phyloP scores from a whole-genome alignment of 2,888 invertebrate genomes.

The Drosophila austrosaltans region DNA sequence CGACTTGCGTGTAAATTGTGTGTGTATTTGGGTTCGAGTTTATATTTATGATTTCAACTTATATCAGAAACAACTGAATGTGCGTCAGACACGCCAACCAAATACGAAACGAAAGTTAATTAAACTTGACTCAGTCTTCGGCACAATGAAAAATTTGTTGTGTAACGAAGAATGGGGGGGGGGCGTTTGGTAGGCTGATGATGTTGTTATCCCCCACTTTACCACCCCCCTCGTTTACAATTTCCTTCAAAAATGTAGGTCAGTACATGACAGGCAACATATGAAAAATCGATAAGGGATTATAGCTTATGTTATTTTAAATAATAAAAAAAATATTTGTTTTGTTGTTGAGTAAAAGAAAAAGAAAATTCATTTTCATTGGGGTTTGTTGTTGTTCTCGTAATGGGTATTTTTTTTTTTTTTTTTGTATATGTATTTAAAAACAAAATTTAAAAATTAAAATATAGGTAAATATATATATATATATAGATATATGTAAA shows the following conservation, averaged over 20 bases:
- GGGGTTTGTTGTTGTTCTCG: conserved; percentile 23
- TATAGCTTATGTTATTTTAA: conserved; percentile 20
- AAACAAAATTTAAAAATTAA: conserved; percentile 32
- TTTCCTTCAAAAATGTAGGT: conserved; percentile 60
- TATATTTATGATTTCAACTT: conserved; percentile 58
- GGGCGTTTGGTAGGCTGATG: neutral
- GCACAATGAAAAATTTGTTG: conserved; percentile 65
- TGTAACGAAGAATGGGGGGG: conserved; percentile 7
- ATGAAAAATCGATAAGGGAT: conserved; percentile 61
- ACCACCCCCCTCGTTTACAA: neutral
- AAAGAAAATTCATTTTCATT: conserved; percentile 21
- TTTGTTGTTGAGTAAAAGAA: conserved; percentile 20
- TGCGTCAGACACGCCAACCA: conserved; percentile 48
- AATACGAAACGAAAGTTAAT: conserved; percentile 51
- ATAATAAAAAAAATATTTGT: neutral
- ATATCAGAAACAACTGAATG: conserved; percentile 40
- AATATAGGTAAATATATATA: neutral
- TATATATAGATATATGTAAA: conserved; percentile 12
- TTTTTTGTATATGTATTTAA: conserved; percentile 26
- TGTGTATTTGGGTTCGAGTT: conserved; percentile 20
- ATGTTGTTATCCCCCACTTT: neutral
- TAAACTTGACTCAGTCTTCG: conserved; percentile 53
- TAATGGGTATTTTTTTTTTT: conserved; percentile 20
- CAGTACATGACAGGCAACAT: conserved; percentile 42
- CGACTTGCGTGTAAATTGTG: conserved; percentile 62